Evolutionary conservation across 2,888 invertebrate species (phyloP).

Genomic region (Sthenelais limicola): DNA sequence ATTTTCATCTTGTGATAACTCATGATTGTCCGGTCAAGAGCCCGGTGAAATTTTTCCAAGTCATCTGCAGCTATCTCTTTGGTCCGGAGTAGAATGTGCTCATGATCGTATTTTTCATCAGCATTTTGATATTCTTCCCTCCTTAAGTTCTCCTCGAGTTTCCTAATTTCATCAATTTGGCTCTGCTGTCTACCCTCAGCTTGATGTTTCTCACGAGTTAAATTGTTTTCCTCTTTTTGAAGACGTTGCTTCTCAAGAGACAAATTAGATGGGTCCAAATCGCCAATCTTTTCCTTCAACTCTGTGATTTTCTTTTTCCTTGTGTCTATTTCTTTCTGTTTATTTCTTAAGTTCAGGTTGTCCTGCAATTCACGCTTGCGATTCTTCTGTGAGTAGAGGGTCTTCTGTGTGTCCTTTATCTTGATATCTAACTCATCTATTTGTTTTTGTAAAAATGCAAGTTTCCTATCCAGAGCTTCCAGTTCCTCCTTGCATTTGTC

Average conservation of each 20-base stretch:
- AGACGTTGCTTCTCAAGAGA: slow-evolving; percentile 59
- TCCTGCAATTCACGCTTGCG: slow-evolving; percentile 81
- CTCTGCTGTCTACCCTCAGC: slow-evolving; percentile 64
- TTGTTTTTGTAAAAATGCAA: slow-evolving; percentile 75
- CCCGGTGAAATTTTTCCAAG: slow-evolving; percentile 83
- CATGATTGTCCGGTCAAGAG: slow-evolving; percentile 89
- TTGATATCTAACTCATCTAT: slow-evolving; percentile 69
- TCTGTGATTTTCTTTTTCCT: slow-evolving; percentile 57
- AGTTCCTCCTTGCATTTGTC: slow-evolving; percentile 51
- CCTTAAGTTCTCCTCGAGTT: slow-evolving; percentile 74
- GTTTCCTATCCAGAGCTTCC: slow-evolving; percentile 55
- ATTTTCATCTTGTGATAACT: slow-evolving; percentile 93
- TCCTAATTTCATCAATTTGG: slow-evolving; percentile 68
- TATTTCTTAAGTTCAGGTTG: slow-evolving; percentile 76
- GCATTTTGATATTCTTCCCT: slow-evolving; percentile 48
- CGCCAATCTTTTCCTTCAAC: slow-evolving; percentile 67
- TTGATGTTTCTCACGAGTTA: slow-evolving; percentile 58
- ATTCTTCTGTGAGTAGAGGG: slow-evolving; percentile 64
- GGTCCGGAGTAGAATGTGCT: slow-evolving; percentile 59
- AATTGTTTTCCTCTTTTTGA: slow-evolving; percentile 55
- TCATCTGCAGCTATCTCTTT: slow-evolving; percentile 81
- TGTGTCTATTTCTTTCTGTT: slow-evolving; percentile 75
- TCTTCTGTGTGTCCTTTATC: slow-evolving; percentile 60
- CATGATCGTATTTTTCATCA: slow-evolving; percentile 49
- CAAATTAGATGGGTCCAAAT: slow-evolving; percentile 63